Percentiles rank a stretch among this genome's conserved stretches.
These are phyloP conservation scores for Drosophila ohnishii DNA, from an alignment of 1,140 invertebrate genomes.

Conservation along the genomic window DNA sequence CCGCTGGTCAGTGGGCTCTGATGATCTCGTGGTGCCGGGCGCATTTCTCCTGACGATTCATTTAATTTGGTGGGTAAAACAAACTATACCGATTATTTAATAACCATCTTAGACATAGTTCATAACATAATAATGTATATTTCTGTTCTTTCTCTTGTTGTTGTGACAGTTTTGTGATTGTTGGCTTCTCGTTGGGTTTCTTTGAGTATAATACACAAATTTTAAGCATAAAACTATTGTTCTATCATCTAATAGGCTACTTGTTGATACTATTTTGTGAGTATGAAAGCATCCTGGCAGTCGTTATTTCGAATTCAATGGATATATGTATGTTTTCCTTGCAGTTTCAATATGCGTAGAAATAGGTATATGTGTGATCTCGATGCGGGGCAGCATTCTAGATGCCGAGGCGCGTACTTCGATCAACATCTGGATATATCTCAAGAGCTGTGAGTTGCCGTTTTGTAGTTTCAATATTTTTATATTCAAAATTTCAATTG, in stretches of 20 bases:
- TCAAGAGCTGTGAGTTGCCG: conserved; percentile 88
- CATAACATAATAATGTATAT: conserved; percentile 2
- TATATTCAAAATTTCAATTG: background rate
- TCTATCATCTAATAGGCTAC: conserved; percentile 89
- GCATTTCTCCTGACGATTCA: conserved; percentile 90
- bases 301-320: background rate
- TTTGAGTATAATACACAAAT: conserved; percentile 86
- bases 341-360: conserved; percentile 88
- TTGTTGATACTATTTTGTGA: conserved; percentile 85
- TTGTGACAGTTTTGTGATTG: conserved; percentile 73
- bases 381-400: conserved; percentile 92
- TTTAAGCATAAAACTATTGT: conserved; percentile 86
- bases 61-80: conserved; percentile 88
- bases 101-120: background rate
- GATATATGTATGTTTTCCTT: conserved; percentile 60
- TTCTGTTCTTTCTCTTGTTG: conserved; percentile 5
- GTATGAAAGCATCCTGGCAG: conserved; percentile 29
- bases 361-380: conserved; percentile 89
- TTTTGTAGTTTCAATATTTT: background rate
- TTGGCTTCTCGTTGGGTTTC: conserved; percentile 84
- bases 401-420: conserved; percentile 88
- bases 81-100: background rate
- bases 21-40: conserved; percentile 94
- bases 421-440: conserved; percentile 93
- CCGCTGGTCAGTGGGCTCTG: conserved; percentile 94